Evolutionary conservation across 1,140 invertebrate genomes (phyloP).

Genomic region (Asbolus verrucosus): DNA sequence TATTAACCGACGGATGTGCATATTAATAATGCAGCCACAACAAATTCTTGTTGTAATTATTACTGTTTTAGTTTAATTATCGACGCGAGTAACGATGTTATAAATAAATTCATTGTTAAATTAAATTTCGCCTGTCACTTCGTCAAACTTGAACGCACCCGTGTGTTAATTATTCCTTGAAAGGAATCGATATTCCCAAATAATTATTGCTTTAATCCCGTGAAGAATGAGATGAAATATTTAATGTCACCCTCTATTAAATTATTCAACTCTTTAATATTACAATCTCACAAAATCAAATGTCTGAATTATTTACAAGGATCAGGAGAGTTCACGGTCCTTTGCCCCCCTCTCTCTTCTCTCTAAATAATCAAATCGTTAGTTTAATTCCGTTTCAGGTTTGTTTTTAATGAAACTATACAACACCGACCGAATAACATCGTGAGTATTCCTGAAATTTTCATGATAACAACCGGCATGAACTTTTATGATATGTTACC

Average conservation of each 20-base stretch:
- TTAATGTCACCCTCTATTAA: not conserved
- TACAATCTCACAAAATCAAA: not conserved
- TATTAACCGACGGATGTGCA: not conserved
- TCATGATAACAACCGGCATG: not conserved
- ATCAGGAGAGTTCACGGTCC: not conserved
- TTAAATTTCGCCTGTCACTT: constrained; percentile 28
- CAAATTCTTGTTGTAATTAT: constrained; percentile 14
- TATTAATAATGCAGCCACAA: not conserved
- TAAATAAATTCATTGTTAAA: constrained; percentile 29
- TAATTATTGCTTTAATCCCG: constrained; percentile 24
- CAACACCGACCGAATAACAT: too few relatives aligned
- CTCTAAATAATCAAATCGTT: not conserved
- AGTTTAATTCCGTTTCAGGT: too few relatives aligned
- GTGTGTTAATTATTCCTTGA: constrained; percentile 6
- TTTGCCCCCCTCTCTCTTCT: too few relatives aligned
- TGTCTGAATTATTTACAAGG: not conserved
- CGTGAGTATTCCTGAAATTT: constrained; percentile 1
- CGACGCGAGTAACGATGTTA: constrained; percentile 25
- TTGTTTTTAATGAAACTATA: too few relatives aligned
- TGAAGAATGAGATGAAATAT: constrained; percentile 6
- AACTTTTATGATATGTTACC: not conserved
- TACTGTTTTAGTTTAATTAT: constrained; percentile 21
- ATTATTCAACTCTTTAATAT: constrained; percentile 20
- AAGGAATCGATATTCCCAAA: constrained; percentile 20
- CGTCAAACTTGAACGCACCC: constrained; percentile 7